Evolutionary conservation across 2,797 vertebrate genomes (phyloP).

Genomic region (Macropus fuliginosus): DNA sequence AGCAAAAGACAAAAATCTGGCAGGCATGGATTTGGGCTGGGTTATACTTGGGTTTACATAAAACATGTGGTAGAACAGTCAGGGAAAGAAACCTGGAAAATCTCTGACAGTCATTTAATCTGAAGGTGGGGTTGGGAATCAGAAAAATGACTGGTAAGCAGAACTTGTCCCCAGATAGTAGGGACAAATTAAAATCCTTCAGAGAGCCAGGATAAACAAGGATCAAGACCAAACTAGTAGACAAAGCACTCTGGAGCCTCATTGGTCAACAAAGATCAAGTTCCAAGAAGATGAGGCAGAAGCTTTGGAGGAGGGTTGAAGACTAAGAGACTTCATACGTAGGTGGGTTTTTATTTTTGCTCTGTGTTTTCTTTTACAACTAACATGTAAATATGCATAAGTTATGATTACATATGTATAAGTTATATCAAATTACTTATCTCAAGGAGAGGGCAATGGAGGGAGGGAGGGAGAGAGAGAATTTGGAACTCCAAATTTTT

Average conservation of each 20-base stretch:
- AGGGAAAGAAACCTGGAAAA: neutral
- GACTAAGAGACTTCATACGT: neutral
- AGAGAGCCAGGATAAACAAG: neutral
- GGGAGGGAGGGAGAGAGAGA: no score
- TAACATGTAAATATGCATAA: no score
- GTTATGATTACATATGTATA: no score
- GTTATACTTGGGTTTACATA: neutral
- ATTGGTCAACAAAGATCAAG: neutral
- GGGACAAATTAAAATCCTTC: neutral
- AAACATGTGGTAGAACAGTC: neutral
- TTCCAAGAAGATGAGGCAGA: neutral
- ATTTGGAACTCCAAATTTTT: no score
- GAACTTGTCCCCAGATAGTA: neutral
- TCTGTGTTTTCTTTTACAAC: no score
- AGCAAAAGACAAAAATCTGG: neutral
- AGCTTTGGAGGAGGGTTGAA: neutral
- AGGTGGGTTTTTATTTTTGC: no score
- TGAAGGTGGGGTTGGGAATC: neutral
- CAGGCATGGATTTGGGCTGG: neutral
- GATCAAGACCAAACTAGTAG: neutral
- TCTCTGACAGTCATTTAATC: neutral
- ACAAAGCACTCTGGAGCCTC: neutral
- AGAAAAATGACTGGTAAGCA: neutral
- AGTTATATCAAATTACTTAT: no score
- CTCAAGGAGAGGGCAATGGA: no score